These are phyloP conservation scores for Eucidaris tribuloides DNA, from an alignment of 35 echinoderm and acorn worm genomes.

Conservation along the genomic window DNA sequence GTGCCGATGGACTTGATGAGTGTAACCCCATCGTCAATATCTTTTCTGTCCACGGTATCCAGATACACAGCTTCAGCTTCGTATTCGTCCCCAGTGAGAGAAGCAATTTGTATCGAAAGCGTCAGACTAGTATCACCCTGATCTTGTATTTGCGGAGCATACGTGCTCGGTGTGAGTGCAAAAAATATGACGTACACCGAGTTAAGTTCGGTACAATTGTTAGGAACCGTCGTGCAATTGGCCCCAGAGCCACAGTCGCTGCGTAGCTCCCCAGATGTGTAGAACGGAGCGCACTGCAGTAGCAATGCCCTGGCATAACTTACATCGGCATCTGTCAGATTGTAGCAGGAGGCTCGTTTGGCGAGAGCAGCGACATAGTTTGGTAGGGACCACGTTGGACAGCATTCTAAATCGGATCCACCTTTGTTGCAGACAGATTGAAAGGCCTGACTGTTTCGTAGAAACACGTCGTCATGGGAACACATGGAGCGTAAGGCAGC, in stretches of 20 bases:
- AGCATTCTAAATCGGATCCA: background rate
- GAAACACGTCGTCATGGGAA: background rate
- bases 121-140: background rate
- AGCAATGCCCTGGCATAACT: background rate
- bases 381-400: conserved; percentile 9
- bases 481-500: background rate
- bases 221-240: background rate
- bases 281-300: background rate
- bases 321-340: background rate
- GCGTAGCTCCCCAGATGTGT: background rate
- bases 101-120: background rate
- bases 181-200: conserved; percentile 1
- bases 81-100: background rate
- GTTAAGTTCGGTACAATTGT: background rate
- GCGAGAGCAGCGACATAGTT: background rate
- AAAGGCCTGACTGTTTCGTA: background rate
- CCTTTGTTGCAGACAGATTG: background rate
- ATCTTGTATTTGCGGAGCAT: background rate
- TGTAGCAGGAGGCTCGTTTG: background rate
- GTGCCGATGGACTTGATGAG: background rate
- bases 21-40: conserved; percentile 11
- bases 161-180: background rate
- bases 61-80: background rate
- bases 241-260: background rate
- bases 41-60: background rate